A percentile compares a stretch with the other conserved stretches of the same genome.
phyloP scores from a whole-genome alignment of 2,113 vertebrate genomes.

The Phainopepla nitens region DNA sequence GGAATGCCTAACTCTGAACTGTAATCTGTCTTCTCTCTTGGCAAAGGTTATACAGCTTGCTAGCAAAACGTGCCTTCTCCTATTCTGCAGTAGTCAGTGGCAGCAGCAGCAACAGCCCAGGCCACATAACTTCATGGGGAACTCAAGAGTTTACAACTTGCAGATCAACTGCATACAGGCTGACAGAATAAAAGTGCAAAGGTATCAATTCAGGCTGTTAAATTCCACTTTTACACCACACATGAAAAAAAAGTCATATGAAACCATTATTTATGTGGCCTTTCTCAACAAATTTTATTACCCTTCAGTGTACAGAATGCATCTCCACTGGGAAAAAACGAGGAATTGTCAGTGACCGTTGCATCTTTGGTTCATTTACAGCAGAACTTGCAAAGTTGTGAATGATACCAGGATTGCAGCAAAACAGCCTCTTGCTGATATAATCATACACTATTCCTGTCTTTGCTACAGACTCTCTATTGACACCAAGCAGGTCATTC shows the following conservation, averaged over 20 bases:
- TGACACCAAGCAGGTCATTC: not conserved
- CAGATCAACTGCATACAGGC: not conserved
- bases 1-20: not conserved
- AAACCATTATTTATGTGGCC: not conserved
- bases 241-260: not conserved
- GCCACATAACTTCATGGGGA: fast-evolving
- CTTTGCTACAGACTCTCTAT: not conserved
- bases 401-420: not conserved
- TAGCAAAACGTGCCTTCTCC: not conserved
- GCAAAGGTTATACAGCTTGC: not conserved
- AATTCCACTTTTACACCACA: not conserved
- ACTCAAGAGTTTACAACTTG: not conserved
- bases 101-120: not conserved
- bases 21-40: not conserved
- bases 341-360: not conserved
- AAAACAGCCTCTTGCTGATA: not conserved
- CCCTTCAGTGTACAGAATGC: not conserved
- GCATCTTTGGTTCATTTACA: not conserved
- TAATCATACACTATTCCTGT: not conserved
- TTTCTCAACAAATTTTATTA: not conserved
- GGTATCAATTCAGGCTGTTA: not conserved
- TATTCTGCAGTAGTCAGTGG: not conserved
- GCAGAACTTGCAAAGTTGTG: not conserved
- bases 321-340: not conserved
- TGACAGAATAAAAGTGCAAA: not conserved